phyloP scores from a whole-genome alignment of 2,888 invertebrate species.

The Macaria liturata region DNA sequence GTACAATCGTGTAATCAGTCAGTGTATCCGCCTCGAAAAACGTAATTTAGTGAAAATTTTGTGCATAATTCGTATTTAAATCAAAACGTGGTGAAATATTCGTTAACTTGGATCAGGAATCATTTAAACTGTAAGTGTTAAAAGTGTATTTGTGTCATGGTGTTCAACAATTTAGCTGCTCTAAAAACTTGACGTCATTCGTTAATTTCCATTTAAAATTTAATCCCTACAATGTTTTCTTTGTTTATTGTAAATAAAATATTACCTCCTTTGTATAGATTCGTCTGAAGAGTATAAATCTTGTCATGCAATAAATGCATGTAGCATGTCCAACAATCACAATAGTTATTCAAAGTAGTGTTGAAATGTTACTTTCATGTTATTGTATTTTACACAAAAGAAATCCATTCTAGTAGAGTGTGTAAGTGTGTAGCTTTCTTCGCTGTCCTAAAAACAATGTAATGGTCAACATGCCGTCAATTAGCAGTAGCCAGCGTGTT shows the following conservation, averaged over 20 bases:
- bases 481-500: conserved; percentile 49
- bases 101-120: conserved; percentile 29
- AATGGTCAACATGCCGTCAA: conserved; percentile 37
- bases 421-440: conserved; percentile 20
- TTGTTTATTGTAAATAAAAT: conserved; percentile 2
- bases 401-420: conserved; percentile 19
- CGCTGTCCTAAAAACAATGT: conserved; percentile 21
- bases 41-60: conserved; percentile 44
- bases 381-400: conserved; percentile 52
- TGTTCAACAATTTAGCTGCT: conserved; percentile 15
- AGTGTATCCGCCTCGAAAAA: conserved; percentile 70
- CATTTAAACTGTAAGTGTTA: conserved; percentile 31
- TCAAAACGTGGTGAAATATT: conserved; percentile 25
- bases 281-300: conserved; percentile 1
- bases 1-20: conserved; percentile 69
- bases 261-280: conserved; percentile 1
- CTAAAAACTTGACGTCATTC: conserved; percentile 69
- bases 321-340: conserved; percentile 9
- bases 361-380: conserved; percentile 43
- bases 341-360: conserved; percentile 24
- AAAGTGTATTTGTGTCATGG: conserved; percentile 14
- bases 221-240: conserved; percentile 12
- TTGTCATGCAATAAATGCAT: conserved; percentile 2
- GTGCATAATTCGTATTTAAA: conserved; percentile 13
- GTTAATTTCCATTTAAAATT: conserved; percentile 66